Evolutionary conservation across 2,113 vertebrate species (phyloP), one percentile per base, ranked within the genome.

Genomic region (Cnemophilus loriae): DNA sequence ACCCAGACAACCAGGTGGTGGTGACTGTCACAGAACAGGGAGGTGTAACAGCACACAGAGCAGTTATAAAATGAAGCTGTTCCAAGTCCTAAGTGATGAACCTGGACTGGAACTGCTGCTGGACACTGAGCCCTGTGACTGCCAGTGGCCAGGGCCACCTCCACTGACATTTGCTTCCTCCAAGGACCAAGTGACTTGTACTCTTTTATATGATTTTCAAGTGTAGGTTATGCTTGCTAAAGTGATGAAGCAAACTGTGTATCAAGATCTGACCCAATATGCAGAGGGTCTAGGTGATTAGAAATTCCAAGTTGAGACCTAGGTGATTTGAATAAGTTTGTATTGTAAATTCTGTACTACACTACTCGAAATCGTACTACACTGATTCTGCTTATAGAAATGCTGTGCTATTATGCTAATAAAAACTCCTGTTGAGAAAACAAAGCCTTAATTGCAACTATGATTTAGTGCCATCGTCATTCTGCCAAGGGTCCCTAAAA

Each of bases 111-210:
- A 93, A 70, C 24, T 63, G 47, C 28, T 83, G 76, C 61, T 70
- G 67, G 33, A 50, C 49, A 49, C n/a, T 3, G 13, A 89, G 61
- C 41, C 37, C 11, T 2, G 1, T 19, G 16, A 91, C 18, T 0
- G 0, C 4, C 5, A 6, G 21, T 17, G 22, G 32, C 24, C 16
- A 63, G 32, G 16, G 16, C 67, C 4, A 14, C 27, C 39, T 70
- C 57, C 21, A 41, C 7, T 37, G 37, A 47, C 23, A 82, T 15
- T 41, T 39, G 41, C 37, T 61, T 47, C 37, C 27, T 70, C 50
- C 0, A 0, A 81, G 13, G 42, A 80, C 0, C 1, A 0, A 82
- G 37, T 57, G 52, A 79, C 39, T 73, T 3, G 1, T 10, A 30
- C 16, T 49, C 33, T 59, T 84, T 15, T 15, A 33, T 17, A 46